Base-by-base conservation (phyloP, 2,797 vertebrate genomes). In the Sebastes elongatus region DNA sequence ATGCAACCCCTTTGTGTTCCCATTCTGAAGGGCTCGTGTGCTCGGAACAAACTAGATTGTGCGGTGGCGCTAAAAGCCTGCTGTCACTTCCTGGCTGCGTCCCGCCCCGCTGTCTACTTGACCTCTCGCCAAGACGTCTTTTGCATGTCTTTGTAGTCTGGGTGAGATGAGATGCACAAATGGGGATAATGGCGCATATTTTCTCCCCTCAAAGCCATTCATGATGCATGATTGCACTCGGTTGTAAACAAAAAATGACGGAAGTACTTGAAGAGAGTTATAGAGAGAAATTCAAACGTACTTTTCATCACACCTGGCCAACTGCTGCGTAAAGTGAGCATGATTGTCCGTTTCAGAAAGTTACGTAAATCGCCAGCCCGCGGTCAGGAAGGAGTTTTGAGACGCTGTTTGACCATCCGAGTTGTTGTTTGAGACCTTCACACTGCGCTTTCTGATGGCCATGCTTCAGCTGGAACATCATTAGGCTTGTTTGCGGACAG, bases 401-500 rank as follows among this genome's bases (percentile, higher is more conserved):
- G 33, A 71, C 3, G 2, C 46, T 49, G 30, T 55, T 46, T 32
- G 11, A 74, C 63, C 27, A 23, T 65, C 57, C 2, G 1, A 63
- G 23, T 67, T 49, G 28, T 25, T 25, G 20, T 71, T 69, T 30
- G 16, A 77, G 55, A 65, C 67, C 49, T 27, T 80, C 32, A 57
- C n/a, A 52, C 32, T 23, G 46, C 9, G 1, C 30, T 68, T 30
- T 64, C 23, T 71, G 33, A 65, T 71, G 30, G 25, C 25, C n/a
- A 4, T 53, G 23, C 77, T 23, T 69, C 68, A 62, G 57, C 25
- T 72, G 38, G 25, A 71, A 59, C 71, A 81, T 80, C 60, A 78
- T 83, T 67, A 74, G 61, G n/a, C 20, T 72, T 27, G 32, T 65
- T 82, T 66, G 63, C 74, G 65, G 65, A 74, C 77, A 63, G 66